Percentiles rank a stretch among this genome's conserved stretches.
These are phyloP conservation scores for Melikaiella ostensackeni DNA, from an alignment of 2,888 invertebrate species.

Conservation along the genomic window DNA sequence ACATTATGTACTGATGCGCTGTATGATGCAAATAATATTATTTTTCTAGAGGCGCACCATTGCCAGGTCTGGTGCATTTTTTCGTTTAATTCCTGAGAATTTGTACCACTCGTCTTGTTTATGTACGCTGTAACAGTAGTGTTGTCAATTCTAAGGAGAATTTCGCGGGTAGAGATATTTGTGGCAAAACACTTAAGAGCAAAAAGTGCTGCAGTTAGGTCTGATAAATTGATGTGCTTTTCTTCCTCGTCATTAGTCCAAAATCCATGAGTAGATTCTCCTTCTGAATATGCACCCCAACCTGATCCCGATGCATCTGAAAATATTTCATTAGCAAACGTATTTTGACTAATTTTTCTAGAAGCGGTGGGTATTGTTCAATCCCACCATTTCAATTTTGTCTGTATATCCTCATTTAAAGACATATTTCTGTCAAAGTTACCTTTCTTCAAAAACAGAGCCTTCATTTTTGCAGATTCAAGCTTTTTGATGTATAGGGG, in stretches of 20 bases:
- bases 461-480: neutral
- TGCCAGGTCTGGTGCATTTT: conserved; percentile 37
- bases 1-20: conserved; percentile 43
- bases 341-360: neutral
- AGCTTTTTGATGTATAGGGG: conserved; percentile 11
- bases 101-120: conserved; percentile 44
- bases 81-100: neutral
- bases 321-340: neutral
- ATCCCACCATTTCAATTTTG: conserved; percentile 35
- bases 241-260: neutral
- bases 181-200: neutral
- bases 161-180: neutral
- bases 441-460: neutral
- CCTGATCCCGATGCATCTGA: neutral
- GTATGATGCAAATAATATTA: conserved; percentile 39
- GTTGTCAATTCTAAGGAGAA: conserved; percentile 45
- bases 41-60: conserved; percentile 31
- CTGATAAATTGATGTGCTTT: neutral
- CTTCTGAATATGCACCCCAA: neutral
- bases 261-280: neutral
- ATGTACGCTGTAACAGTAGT: conserved; percentile 43
- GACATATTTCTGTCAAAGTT: conserved; percentile 15
- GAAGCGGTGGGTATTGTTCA: neutral
- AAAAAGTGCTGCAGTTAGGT: neutral
- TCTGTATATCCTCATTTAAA: neutral